These are phyloP conservation scores for Oncorhynchus clarkii DNA, from an alignment of 2,113 vertebrate species.

Conservation along the genomic window DNA sequence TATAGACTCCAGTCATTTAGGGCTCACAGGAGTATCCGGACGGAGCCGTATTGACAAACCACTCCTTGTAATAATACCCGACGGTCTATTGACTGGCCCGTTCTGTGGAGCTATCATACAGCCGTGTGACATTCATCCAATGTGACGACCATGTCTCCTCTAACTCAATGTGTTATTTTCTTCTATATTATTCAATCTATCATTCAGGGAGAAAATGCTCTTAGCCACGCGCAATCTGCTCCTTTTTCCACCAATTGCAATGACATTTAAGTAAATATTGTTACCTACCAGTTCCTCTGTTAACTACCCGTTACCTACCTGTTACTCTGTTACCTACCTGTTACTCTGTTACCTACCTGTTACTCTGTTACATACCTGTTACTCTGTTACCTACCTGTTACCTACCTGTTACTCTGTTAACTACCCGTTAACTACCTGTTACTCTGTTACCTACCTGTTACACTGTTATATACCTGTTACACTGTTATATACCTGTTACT, in stretches of 20 bases:
- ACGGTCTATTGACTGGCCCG: constrained; percentile 49
- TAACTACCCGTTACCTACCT: too few relatives aligned
- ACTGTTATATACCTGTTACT: too few relatives aligned
- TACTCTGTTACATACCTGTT: too few relatives aligned
- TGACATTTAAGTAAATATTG: neutral
- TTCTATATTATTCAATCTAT: neutral
- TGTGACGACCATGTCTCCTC: neutral
- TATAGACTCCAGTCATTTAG: constrained; percentile 37
- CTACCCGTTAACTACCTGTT: too few relatives aligned
- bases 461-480: too few relatives aligned
- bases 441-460: too few relatives aligned
- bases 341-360: too few relatives aligned
- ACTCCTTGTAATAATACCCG: constrained; percentile 49
- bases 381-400: too few relatives aligned
- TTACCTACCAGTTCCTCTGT: too few relatives aligned
- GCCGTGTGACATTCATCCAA: constrained; percentile 27
- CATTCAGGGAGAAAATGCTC: neutral
- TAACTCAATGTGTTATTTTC: neutral
- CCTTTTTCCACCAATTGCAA: constrained; percentile 8
- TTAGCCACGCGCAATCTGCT: neutral
- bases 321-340: too few relatives aligned
- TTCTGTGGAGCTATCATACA: constrained; percentile 35
- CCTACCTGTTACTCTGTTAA: too few relatives aligned
- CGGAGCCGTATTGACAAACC: constrained; percentile 47
- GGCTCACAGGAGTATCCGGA: constrained; percentile 29